Evolutionary conservation across 2,888 invertebrate genomes (phyloP).

Genomic region (Limnephilus auricula): DNA sequence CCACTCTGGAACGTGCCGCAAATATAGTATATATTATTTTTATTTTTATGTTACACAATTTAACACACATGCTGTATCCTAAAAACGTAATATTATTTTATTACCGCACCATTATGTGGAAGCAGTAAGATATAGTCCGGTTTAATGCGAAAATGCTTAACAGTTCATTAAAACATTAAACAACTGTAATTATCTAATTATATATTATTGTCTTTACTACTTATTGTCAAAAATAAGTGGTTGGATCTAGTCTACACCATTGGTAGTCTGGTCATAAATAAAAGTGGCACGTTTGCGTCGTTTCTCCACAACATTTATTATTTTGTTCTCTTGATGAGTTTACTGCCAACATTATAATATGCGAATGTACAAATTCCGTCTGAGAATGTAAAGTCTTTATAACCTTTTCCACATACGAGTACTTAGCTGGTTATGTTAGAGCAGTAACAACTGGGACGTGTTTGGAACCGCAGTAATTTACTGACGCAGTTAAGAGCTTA

Average conservation of each 20-base stretch:
- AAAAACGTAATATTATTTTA: not conserved
- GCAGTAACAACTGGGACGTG: not conserved
- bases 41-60: not conserved
- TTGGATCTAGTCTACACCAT: constrained; percentile 35
- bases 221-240: not conserved
- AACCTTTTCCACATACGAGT: not conserved
- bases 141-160: not conserved
- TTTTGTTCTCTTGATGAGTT: constrained; percentile 14
- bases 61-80: not conserved
- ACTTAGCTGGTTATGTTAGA: not conserved
- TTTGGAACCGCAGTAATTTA: not conserved
- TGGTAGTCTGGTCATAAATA: constrained; percentile 60
- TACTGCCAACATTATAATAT: constrained; percentile 17
- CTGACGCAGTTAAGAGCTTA: not conserved
- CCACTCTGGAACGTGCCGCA: no score
- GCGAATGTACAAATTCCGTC: not conserved
- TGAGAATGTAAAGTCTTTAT: constrained; percentile 2
- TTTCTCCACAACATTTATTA: constrained; percentile 46
- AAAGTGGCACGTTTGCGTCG: constrained; percentile 55
- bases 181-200: not conserved
- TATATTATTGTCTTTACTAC: not conserved
- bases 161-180: not conserved
- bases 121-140: not conserved
- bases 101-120: not conserved
- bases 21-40: no score